Conservation (phyloP, 92 coral and sea anemone genomes). For the Galaxea fascicularis region DNA sequence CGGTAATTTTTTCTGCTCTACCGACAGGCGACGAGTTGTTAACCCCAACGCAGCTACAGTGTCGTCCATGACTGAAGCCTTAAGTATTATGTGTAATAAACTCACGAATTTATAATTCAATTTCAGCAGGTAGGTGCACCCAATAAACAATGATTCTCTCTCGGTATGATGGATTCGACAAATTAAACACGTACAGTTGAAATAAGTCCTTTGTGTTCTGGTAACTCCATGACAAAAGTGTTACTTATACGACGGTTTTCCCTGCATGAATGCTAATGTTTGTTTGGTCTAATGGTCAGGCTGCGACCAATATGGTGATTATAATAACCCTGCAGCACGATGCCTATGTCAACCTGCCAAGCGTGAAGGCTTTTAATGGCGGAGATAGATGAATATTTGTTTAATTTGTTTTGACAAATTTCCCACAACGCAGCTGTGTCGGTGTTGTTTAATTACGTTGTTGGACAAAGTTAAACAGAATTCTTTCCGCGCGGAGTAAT, state of each 20-base stretch:
- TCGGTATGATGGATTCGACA: background rate
- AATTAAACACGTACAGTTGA: background rate
- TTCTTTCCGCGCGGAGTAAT: too few relatives aligned
- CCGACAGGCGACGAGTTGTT: constrained; percentile 18
- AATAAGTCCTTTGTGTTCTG: constrained; percentile 9
- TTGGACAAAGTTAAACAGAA: background rate
- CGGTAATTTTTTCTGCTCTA: constrained; percentile 14
- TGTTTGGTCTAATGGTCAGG: constrained; percentile 30
- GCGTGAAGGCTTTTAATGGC: background rate
- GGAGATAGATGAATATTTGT: background rate
- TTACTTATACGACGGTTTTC: constrained; percentile 20
- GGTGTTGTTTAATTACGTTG: background rate
- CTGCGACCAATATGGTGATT: constrained; percentile 23
- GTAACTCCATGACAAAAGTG: constrained; percentile 31
- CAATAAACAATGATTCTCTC: constrained; percentile 1
- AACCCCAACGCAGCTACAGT: background rate
- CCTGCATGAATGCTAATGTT: constrained; percentile 31
- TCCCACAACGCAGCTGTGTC: background rate
- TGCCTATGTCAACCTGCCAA: background rate
- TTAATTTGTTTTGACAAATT: constrained; percentile 26
- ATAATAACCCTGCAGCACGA: constrained; percentile 6
- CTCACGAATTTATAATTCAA: background rate
- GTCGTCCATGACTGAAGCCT: background rate
- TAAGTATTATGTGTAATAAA: background rate
- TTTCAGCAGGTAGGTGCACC: background rate